Percentiles rank a stretch among this genome's conserved stretches.
phyloP scores from a whole-genome alignment of 2,888 invertebrate genomes.

The Tipula lateralis region DNA sequence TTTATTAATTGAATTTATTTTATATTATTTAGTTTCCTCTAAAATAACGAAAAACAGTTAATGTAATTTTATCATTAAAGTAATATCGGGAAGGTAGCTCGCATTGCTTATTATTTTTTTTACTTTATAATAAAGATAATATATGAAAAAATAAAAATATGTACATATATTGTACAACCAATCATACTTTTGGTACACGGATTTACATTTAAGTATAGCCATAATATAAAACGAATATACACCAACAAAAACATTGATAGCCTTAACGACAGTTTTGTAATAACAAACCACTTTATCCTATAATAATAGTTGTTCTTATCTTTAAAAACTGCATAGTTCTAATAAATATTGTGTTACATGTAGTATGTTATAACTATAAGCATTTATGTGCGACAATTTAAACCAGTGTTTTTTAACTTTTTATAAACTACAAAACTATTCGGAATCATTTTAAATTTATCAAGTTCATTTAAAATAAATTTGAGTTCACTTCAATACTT shows the following conservation, averaged over 20 bases:
- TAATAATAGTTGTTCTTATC: background rate
- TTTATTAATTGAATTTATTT: background rate
- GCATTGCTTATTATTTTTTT: background rate
- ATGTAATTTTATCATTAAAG: background rate
- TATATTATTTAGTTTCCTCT: background rate
- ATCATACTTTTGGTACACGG: background rate
- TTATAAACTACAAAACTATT: background rate
- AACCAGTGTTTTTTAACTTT: background rate
- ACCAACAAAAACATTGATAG: background rate
- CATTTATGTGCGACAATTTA: background rate
- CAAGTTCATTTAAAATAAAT: too few relatives aligned
- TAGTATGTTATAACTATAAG: too few relatives aligned
- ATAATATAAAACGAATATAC: background rate
- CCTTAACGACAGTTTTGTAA: background rate
- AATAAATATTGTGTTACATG: background rate
- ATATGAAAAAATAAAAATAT: too few relatives aligned
- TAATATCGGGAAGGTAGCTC: background rate
- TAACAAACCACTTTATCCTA: background rate
- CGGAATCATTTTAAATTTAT: too few relatives aligned
- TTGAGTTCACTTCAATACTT: too few relatives aligned
- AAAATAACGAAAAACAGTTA: background rate
- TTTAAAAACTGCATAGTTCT: background rate
- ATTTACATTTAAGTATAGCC: background rate
- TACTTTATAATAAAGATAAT: too few relatives aligned
- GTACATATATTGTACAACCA: background rate